phyloP scores from a whole-genome alignment of 2,113 vertebrate genomes.

The Genyomyrus donnyi region DNA sequence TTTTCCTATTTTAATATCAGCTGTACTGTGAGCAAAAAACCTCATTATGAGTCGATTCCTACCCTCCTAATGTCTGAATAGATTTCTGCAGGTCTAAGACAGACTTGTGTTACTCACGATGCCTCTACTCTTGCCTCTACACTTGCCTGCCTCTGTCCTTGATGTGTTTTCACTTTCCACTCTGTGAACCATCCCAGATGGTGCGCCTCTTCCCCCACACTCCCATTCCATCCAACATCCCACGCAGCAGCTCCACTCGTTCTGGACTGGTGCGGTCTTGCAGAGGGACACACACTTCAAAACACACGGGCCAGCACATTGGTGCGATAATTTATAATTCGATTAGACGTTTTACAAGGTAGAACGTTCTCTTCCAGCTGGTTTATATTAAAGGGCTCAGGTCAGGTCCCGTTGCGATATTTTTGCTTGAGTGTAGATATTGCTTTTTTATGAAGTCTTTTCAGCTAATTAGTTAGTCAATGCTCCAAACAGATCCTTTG shows the following conservation, averaged over 20 bases:
- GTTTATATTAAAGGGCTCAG: not conserved
- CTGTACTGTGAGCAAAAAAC: not conserved
- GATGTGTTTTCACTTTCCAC: not conserved
- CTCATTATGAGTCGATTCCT: not conserved
- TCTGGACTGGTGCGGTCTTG: not conserved
- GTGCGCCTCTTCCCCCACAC: not conserved
- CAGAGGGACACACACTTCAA: not conserved
- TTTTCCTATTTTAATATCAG: not conserved
- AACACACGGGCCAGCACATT: not conserved
- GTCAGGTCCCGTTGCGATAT: not conserved
- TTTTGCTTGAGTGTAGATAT: not conserved
- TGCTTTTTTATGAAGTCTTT: not conserved
- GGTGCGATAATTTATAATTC: not conserved
- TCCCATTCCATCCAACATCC: not conserved
- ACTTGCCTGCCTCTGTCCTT: not conserved
- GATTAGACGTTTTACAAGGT: not conserved
- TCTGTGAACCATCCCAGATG: slow-evolving; percentile 1
- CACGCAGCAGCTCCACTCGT: not conserved
- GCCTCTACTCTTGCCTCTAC: not conserved
- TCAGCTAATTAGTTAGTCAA: not conserved
- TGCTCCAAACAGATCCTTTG: not conserved
- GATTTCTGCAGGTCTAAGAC: not conserved
- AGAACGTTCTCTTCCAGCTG: not conserved
- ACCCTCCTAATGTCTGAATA: not conserved
- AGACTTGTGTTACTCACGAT: not conserved